phyloP scores from a whole-genome alignment of 2,888 invertebrate genomes.

The Maniola hyperantus region DNA sequence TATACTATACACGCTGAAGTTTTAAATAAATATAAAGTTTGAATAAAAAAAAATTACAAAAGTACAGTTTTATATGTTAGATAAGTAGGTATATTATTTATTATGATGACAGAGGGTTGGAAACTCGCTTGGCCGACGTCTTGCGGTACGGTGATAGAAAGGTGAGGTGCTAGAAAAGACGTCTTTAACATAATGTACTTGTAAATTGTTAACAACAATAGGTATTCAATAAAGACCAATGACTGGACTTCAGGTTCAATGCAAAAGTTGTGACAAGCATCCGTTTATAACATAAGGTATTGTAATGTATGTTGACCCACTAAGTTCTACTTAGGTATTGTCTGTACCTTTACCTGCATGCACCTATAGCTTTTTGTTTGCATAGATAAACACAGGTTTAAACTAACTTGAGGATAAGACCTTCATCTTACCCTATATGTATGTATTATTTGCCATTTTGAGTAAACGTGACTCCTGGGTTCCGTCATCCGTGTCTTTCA shows the following conservation, averaged over 20 bases:
- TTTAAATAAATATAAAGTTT: too few species aligned
- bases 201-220: constrained; percentile 3
- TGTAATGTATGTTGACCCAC: constrained; percentile 29
- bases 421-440: not conserved
- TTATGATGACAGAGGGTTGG: too few species aligned
- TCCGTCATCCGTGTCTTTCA: too few species aligned
- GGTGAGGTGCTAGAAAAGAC: not conserved
- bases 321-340: constrained; percentile 23
- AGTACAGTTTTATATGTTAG: too few species aligned
- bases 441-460: too few species aligned
- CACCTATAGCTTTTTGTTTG: not conserved
- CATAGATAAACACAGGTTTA: not conserved
- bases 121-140: too few species aligned
- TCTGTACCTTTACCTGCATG: not conserved
- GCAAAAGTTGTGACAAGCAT: constrained; percentile 35
- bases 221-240: constrained; percentile 9
- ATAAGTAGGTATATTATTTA: too few species aligned
- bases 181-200: not conserved
- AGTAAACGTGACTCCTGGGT: too few species aligned
- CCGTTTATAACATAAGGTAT: constrained; percentile 29
- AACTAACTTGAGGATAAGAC: not conserved
- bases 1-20: too few species aligned
- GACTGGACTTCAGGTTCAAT: constrained; percentile 22
- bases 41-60: too few species aligned
- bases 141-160: too few species aligned